Percentiles rank a stretch among this genome's conserved stretches.
phyloP scores from a whole-genome alignment of 2,888 invertebrate species.

The Smittia aterrima region DNA sequence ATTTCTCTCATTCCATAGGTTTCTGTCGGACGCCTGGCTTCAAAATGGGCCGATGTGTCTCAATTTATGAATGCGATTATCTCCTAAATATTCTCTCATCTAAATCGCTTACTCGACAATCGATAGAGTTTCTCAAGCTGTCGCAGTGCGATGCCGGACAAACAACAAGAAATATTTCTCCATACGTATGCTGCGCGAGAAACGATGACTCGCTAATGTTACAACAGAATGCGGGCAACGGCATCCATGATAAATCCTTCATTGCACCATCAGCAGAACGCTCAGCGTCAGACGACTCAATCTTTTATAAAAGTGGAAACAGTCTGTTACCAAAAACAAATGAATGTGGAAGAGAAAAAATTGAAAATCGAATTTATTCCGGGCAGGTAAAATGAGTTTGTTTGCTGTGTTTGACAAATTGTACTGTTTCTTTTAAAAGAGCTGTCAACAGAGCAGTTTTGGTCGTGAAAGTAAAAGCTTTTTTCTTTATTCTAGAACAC shows the following conservation, averaged over 20 bases:
- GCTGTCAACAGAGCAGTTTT: background rate
- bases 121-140: slow-evolving; percentile 26
- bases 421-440: background rate
- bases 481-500: slow-evolving; percentile 15
- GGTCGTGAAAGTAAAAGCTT: background rate
- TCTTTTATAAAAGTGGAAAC: slow-evolving; percentile 19
- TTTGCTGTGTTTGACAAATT: slow-evolving; percentile 3
- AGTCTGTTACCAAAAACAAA: slow-evolving; percentile 16
- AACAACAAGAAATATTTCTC: background rate
- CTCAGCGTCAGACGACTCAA: slow-evolving; percentile 28
- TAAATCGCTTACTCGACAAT: slow-evolving; percentile 26
- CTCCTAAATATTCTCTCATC: slow-evolving; percentile 23
- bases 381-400: slow-evolving; percentile 35
- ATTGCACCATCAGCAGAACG: slow-evolving; percentile 12
- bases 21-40: slow-evolving; percentile 36
- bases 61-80: slow-evolving; percentile 38
- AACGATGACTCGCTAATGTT: slow-evolving; percentile 38
- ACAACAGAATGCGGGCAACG: background rate
- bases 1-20: background rate
- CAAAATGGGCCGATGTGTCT: slow-evolving; percentile 33
- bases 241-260: slow-evolving; percentile 1
- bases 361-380: slow-evolving; percentile 39
- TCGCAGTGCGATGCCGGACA: slow-evolving; percentile 32
- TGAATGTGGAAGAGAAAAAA: slow-evolving; percentile 32
- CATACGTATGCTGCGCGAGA: slow-evolving; percentile 36